Evolutionary conservation across 2,797 vertebrate species (phyloP).

Genomic region (Microctenopoma lineatum): DNA sequence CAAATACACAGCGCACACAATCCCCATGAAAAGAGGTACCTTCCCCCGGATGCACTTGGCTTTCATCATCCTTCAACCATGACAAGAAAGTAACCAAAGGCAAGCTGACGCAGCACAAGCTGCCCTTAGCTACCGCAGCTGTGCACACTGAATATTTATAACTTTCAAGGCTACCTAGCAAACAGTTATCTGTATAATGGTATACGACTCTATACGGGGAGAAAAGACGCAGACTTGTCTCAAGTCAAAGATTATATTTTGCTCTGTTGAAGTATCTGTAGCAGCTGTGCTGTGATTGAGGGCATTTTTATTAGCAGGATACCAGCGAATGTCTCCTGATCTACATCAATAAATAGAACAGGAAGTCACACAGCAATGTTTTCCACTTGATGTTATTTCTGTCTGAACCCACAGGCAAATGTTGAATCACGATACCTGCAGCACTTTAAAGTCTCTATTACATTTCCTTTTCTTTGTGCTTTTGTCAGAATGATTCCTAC

Average conservation of each 20-base stretch:
- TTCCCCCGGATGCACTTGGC: not conserved
- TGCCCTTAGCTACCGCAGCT: slow-evolving; percentile 18
- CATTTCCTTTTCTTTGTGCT: no score
- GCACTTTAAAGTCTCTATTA: not conserved
- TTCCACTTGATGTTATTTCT: not conserved
- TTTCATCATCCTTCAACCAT: slow-evolving; percentile 14
- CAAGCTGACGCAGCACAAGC: slow-evolving; percentile 31
- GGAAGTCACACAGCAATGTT: not conserved
- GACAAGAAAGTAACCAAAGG: slow-evolving; percentile 24
- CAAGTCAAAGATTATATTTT: not conserved
- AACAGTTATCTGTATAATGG: not conserved
- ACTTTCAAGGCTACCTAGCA: not conserved
- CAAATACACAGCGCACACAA: slow-evolving; percentile 7
- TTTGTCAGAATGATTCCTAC: no score
- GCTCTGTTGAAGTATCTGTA: no score
- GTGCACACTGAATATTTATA: slow-evolving; percentile 22
- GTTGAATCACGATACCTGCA: slow-evolving; percentile 1
- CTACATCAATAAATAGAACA: not conserved
- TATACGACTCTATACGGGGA: not conserved
- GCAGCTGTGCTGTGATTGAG: not conserved
- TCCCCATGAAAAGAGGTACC: not conserved
- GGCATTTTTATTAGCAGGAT: not conserved
- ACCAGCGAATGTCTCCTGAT: not conserved
- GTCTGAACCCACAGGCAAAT: not conserved
- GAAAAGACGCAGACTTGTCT: not conserved